Evolutionary conservation across 53 echinoderm and acorn worm genomes (phyloP), one percentile per base, ranked within the genome.

Genomic region (Henricia sp.): DNA sequence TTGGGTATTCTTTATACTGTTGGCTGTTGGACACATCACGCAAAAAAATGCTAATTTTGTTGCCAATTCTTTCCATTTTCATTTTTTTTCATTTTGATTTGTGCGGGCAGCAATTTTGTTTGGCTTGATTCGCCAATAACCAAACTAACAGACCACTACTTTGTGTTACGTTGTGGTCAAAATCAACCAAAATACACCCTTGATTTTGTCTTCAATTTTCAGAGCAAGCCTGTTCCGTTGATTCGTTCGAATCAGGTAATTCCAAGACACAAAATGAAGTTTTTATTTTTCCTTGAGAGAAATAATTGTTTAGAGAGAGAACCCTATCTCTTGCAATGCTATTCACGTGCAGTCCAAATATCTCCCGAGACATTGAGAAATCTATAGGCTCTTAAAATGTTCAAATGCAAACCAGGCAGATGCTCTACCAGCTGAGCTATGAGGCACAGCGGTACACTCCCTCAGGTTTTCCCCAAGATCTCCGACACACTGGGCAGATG

Each of bases 201-300:
- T 13, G 62, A 24, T 80, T 46, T 48, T 57, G 33, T 48, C 48
- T 80, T 80, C 64, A 46, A 80, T 80, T 77, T 73, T 13, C 80
- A 80, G 80, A 80, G 46, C 64, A 80, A 80, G 80, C 80, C 80
- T 46, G 63, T 80, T 19, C 44, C 80, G 2, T 80, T 80, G 64
- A 64, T 80, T 37, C 64, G 80, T 80, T 80, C 80, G 62, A 50
- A 80, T 8, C 80, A 80, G 80, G 80, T 80, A 80, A 80, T 40
- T 58, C 3, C 38, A 6, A 37, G n/a, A 17, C 29, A 54, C 4
- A 70, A 70, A 27, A 16, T 70, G 29, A 32, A 56, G n/a, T n/a
- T n/a, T n/a, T n/a, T n/a, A n/a, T n/a, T n/a, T n/a, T n/a, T n/a
- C n/a, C n/a, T n/a, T n/a, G n/a, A n/a, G n/a, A n/a, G n/a, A n/a